Base-by-base conservation (phyloP, 2,888 invertebrate genomes). In the Muschampia plurimacula region DNA sequence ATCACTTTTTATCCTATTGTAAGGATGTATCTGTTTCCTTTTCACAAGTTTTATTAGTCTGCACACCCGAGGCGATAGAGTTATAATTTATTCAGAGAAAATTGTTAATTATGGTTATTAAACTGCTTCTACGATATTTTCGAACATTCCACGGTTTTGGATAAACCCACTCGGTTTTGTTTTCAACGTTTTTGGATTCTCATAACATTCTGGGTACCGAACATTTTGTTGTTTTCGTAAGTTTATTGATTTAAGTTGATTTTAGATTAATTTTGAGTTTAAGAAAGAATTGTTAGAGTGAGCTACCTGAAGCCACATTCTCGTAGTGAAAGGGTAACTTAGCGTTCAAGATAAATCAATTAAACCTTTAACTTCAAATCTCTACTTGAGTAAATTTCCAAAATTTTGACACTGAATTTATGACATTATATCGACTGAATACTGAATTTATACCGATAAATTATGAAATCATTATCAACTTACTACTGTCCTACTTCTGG, bases 51-150 rank as follows among this genome's bases (percentile, higher is more conserved):
- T 85, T 87, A 86, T 88, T 84, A 85, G 81, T 77, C 81, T 83
- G 82, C 83, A 82, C 79, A 81, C 90, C 87, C 74, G 80, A 79
- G 91, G 92, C 91, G 86, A 91, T 90, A 84, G 83, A 89, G 90
- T 82, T 82, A 86, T 92, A 90, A 90, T 88, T 88, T 90, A 91
- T 90, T 83, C 86, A 76, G 74, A 86, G 85, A 89, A 91, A 90
- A 85, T 83, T 84, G 85, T 91, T 92, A 92, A 92, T 92, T 89
- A 89, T 84, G 84, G 87, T 88, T 89, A 92, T 92, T 92, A 90
- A 28, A 88, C 81, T 81, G 86, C 83, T 87, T 82, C 86, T 84
- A 82, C 81, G 82, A 83, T 86, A 82, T 86, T 85, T 86, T 78
- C 80, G 83, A 83, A 55, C 55, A 89, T 86, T 88, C 86, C 87